phyloP scores from a whole-genome alignment of 2,797 vertebrate species.

The Atherinosoma microstoma region DNA sequence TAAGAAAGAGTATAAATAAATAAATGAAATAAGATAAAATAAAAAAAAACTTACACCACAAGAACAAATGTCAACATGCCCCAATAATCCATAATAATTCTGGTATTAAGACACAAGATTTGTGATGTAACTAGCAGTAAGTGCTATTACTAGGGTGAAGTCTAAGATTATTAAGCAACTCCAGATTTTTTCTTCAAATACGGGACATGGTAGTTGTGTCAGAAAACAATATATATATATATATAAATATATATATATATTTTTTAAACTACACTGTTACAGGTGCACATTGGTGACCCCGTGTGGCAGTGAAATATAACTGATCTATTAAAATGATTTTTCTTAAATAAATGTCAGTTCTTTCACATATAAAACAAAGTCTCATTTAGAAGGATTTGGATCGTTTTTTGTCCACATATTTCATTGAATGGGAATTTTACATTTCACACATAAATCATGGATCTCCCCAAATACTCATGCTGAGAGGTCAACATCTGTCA shows the following conservation, averaged over 20 bases:
- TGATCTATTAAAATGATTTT: neutral
- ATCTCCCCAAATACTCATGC: neutral
- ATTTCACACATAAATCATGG: neutral
- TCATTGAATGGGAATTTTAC: neutral
- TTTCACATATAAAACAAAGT: neutral
- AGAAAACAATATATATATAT: neutral
- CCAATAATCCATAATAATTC: constrained; percentile 31
- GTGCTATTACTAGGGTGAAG: constrained; percentile 24
- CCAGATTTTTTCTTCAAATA: constrained; percentile 27
- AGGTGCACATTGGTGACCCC: constrained; percentile 58
- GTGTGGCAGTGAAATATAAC: constrained; percentile 41
- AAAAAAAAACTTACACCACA: constrained; percentile 20
- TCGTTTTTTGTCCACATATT: neutral
- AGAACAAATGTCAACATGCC: constrained; percentile 48
- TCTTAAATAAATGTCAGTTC: neutral
- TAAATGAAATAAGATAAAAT: neutral
- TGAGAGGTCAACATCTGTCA: constrained; percentile 11
- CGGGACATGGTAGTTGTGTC: constrained; percentile 34
- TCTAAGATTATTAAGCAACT: constrained; percentile 8
- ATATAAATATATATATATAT: neutral
- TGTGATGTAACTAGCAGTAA: constrained; percentile 22
- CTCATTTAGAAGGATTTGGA: neutral
- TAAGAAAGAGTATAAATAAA: neutral
- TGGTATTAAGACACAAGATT: constrained; percentile 28
- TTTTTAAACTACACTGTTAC: neutral